phyloP scores from a whole-genome alignment of 2,797 vertebrate genomes.

The Miichthys miiuy region DNA sequence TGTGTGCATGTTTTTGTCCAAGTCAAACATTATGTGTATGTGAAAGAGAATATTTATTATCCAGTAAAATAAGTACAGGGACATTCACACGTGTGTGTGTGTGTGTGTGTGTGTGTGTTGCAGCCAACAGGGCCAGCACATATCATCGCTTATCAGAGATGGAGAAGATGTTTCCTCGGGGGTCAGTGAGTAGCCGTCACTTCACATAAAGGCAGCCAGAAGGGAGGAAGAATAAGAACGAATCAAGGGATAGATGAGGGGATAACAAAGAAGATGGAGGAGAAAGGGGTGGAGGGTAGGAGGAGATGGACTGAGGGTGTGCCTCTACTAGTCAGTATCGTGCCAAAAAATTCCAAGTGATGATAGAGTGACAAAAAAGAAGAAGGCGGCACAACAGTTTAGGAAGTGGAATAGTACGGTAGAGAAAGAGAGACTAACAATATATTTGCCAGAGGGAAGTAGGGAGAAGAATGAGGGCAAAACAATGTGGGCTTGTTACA shows the following conservation, averaged over 20 bases:
- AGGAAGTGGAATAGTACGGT: slow-evolving; percentile 1
- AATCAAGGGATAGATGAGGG: slow-evolving; percentile 40
- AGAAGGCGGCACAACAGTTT: not conserved
- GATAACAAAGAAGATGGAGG: slow-evolving; percentile 26
- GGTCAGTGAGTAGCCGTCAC: slow-evolving; percentile 66
- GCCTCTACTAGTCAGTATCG: slow-evolving; percentile 23
- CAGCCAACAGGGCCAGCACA: slow-evolving; percentile 53
- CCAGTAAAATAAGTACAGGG: not conserved
- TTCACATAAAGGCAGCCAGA: slow-evolving; percentile 63
- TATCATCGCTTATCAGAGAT: slow-evolving; percentile 62
- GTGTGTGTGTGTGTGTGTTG: not conserved
- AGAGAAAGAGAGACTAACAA: slow-evolving; percentile 22
- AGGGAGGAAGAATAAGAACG: slow-evolving; percentile 32
- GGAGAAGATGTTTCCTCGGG: slow-evolving; percentile 68
- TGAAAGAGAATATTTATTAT: not conserved
- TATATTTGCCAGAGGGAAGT: slow-evolving; percentile 36
- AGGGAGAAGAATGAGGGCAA: slow-evolving; percentile 39
- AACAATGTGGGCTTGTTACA: slow-evolving; percentile 56
- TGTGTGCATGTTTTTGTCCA: not conserved
- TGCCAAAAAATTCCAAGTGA: not conserved
- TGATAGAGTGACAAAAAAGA: slow-evolving; percentile 5
- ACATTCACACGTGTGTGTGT: not conserved
- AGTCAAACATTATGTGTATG: not conserved
- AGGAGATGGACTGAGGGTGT: not conserved
- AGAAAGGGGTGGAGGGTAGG: not conserved